Evolutionary conservation across 2,888 invertebrate species (phyloP), one percentile per base, ranked within the genome.

Genomic region (Nephrotoma guestfalica): DNA sequence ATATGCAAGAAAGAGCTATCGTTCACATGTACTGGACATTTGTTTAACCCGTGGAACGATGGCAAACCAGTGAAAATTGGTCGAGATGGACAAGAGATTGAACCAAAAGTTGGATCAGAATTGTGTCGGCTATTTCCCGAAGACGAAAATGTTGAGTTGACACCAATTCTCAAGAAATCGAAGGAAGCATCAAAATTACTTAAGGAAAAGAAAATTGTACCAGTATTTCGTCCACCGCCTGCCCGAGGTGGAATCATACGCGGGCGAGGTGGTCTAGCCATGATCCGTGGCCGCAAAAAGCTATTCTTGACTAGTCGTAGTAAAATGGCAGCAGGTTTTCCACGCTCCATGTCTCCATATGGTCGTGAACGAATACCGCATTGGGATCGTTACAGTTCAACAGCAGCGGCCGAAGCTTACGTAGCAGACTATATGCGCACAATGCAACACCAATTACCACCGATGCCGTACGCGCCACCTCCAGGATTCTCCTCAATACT

Each of bases 41-140:
- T 99, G 87, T 97, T 97, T 90, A 99, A 99, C 92, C 96, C 97
- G 5, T 99, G 98, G 98, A 99, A 99, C 93, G 98, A 99, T 90
- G 97, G 98, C 85, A 98, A 98, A 92, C 98, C 98, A 87, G 99
- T 99, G 0, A 99, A 99, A 93, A 99, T 99, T 89, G 99, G 98
- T n/a, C 94, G 99, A 88, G 99, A 99, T 93, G 99, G 99, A 0
- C 96, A 99, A 93, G 99, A 99, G 93, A 97, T 99, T 88, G 99
- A 99, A 91, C 98, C 98, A 2, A 95, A 96, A 91, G 97, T 98
- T 86, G 99, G 98, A 18, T 97, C 97, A 91, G 97, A 98, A 91
- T 92, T 99, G 87, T 99, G 92, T 87, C 94, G 98, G 87, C 92
- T 99, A 85, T 99, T 99, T 91, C 96, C 98, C 2, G 96, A 97